Evolutionary conservation across 2,888 invertebrate species (phyloP).

Genomic region (Ligdia adustata): DNA sequence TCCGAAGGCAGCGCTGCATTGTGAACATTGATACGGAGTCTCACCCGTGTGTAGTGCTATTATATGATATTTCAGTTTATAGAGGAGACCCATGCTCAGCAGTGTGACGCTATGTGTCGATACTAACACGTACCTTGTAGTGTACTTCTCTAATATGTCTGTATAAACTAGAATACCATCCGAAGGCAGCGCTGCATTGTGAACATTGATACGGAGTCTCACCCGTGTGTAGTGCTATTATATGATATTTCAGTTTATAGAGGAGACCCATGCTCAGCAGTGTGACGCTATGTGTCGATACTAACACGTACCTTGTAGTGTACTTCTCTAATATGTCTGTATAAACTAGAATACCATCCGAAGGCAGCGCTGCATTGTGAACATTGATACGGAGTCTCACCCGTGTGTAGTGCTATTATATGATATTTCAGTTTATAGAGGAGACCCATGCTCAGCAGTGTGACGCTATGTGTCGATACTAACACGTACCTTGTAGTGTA

Average conservation of each 20-base stretch:
- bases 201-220: slow-evolving; percentile 70
- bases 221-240: slow-evolving; percentile 72
- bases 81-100: too few species aligned
- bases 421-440: slow-evolving; percentile 76
- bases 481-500: slow-evolving; percentile 74
- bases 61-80: too few species aligned
- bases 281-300: too few species aligned
- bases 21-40: slow-evolving; percentile 68
- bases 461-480: too few species aligned
- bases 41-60: slow-evolving; percentile 72
- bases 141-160: slow-evolving; percentile 70
- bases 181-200: slow-evolving; percentile 67
- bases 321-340: slow-evolving; percentile 69
- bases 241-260: slow-evolving; percentile 76
- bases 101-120: too few species aligned
- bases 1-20: slow-evolving; percentile 68
- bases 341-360: slow-evolving; percentile 76
- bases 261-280: too few species aligned
- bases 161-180: slow-evolving; percentile 77
- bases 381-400: slow-evolving; percentile 71
- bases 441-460: too few species aligned
- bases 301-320: slow-evolving; percentile 75
- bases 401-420: slow-evolving; percentile 74
- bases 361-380: slow-evolving; percentile 65
- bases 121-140: slow-evolving; percentile 74